Base-by-base conservation (phyloP, 1,140 invertebrate species). In the Bombyx mandarina region DNA sequence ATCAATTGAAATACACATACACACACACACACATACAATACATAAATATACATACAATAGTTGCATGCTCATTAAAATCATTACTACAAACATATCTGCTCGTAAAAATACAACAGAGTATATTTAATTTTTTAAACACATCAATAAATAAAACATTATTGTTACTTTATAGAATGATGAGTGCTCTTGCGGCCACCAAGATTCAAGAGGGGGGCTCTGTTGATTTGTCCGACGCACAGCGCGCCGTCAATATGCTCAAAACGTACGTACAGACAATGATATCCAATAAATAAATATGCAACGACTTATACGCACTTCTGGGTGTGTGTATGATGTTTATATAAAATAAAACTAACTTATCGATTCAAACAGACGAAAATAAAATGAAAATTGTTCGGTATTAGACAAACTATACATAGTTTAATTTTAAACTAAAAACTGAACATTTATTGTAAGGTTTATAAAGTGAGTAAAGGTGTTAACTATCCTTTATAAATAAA, bases 121-220 rank as follows among this genome's bases (percentile, higher is more conserved):
- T 46, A 46, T 46, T 46, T 3, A 9, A 8, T 8, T 46, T 35
- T 35, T 35, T 35, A 35, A 35, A 35, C 26, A 35, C 26, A 35
- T 35, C 26, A 35, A 35, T 35, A 35, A 35, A 47, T 10, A 47
- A 9, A 2, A 2, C 1, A 7, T 12, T 47, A 6, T 47, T 10
- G 7, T 18, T 49, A 49, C 22, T 35, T 53, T 45, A 2, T 18
- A 86, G 82, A 52, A 77, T 84, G 62, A 74, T 86, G 73, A 82
- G 78, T 52, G 73, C 79, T 3, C 59, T 86, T 44, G 82, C 82
- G 3, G 79, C 79, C 1, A 75, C 82, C 0, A 86, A 84, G 45
- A 82, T 86, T 58, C 78, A 83, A 58, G 82, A 86, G 52, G 77
- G 81, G 8, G 82, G 78, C 18, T 70, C 80, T 1, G 73, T 86